These are phyloP conservation scores for Furnarius figulus DNA, from an alignment of 2,113 vertebrate species.

Conservation along the genomic window DNA sequence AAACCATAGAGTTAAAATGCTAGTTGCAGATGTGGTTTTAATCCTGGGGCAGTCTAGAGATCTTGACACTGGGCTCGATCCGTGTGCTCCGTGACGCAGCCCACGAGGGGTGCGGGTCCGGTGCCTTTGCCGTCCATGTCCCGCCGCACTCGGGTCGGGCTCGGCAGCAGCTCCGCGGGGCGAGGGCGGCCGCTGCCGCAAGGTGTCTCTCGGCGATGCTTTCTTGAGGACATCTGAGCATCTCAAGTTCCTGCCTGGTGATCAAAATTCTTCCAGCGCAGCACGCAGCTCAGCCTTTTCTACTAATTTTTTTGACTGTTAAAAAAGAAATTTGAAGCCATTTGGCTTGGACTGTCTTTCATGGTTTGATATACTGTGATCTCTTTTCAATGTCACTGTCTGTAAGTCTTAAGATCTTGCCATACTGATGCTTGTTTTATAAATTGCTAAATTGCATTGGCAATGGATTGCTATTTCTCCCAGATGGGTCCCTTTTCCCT, in stretches of 20 bases:
- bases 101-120: fast-evolving
- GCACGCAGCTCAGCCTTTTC: neutral
- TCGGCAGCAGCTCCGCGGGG: fast-evolving
- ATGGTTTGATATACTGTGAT: neutral
- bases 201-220: fast-evolving
- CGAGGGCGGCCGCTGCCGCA: neutral
- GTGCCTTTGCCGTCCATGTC: fast-evolving
- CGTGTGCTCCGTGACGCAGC: fast-evolving
- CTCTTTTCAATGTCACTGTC: neutral
- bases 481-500: neutral
- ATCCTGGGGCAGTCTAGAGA: neutral
- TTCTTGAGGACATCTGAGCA: neutral
- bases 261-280: neutral
- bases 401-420: neutral
- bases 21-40: neutral
- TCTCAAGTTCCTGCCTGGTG: fast-evolving
- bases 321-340: neutral
- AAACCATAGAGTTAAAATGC: neutral
- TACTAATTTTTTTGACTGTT: neutral
- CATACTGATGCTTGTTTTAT: neutral
- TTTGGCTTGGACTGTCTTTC: neutral
- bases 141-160: fast-evolving
- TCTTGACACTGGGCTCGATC: neutral
- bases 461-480: neutral
- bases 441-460: neutral